Evolutionary conservation across 2,113 vertebrate genomes (phyloP), one percentile per base, ranked within the genome.

Genomic region (Macquaria ambigua): DNA sequence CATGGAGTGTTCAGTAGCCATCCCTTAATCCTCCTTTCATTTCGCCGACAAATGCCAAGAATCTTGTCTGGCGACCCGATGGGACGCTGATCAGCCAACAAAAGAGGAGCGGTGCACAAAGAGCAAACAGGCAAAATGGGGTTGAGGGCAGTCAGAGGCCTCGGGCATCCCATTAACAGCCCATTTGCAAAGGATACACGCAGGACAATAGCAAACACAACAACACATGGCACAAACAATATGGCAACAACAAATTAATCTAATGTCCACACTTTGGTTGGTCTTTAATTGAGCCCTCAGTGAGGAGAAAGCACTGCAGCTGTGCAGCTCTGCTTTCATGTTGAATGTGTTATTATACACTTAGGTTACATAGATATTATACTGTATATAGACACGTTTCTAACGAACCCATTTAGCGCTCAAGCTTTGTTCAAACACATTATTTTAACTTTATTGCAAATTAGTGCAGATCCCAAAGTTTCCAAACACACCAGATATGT

Each of bases 21-120:
- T 94, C 95, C 95, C 94, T 95, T 98, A 98, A 98, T 97, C 97
- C 96, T 87, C 93, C 97, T 99, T 98, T 98, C 97, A 97, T 98
- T 98, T 95, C 87, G 94, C 97, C 96, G 97, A 97, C 97, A 97
- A 97, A 97, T 97, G 96, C 96, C 96, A 97, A 97, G 97, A 97
- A 97, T 97, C 96, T 96, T 96, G 97, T 97, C 97, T 96, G 97
- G 94, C 87, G 92, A 95, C 96, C 96, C 97, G 95, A 97, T 94
- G 95, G 97, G 97, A 97, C 96, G 95, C 97, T 98, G 97, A 98
- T 98, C 97, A 97, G 96, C 89, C 94, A 95, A 98, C 97, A 99
- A 99, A 98, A 96, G 97, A 95, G 92, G 94, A 94, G 92, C 95
- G 92, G 96, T 96, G 96, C 97, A 97, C 96, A 92, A 94, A 93